These are phyloP conservation scores for Ptiloglossa arizonensis DNA, from an alignment of 1,140 invertebrate species.

Conservation along the genomic window DNA sequence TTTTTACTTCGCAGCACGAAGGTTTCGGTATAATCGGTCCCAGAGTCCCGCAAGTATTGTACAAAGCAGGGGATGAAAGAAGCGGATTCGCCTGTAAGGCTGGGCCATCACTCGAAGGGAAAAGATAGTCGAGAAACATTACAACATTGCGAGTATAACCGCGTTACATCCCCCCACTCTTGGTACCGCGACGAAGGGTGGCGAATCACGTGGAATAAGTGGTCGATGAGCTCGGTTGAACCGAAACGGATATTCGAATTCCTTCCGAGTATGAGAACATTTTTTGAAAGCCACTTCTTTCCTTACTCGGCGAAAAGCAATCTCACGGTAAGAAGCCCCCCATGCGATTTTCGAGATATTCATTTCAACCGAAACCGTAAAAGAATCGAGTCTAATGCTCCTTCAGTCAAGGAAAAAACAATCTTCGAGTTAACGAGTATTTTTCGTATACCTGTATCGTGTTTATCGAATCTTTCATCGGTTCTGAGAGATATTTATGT, in stretches of 20 bases:
- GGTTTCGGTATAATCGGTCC: slow-evolving; percentile 15
- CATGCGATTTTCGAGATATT: slow-evolving; percentile 20
- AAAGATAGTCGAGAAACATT: slow-evolving; percentile 16
- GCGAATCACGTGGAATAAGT: slow-evolving; percentile 63
- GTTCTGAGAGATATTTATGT: too few species aligned
- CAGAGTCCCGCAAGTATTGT: background rate
- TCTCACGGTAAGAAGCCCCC: slow-evolving; percentile 7
- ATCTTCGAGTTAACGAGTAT: background rate
- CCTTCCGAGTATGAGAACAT: slow-evolving; percentile 33
- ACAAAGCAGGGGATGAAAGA: slow-evolving; percentile 7
- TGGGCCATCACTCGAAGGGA: slow-evolving; percentile 6
- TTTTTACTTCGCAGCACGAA: background rate
- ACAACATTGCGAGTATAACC: slow-evolving; percentile 14
- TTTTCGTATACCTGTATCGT: background rate
- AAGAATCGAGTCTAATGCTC: background rate
- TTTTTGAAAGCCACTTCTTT: slow-evolving; percentile 16
- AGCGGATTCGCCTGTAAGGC: slow-evolving; percentile 21
- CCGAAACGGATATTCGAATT: slow-evolving; percentile 49
- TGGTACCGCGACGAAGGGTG: slow-evolving; percentile 50
- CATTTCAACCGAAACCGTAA: slow-evolving; percentile 21
- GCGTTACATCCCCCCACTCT: slow-evolving; percentile 6
- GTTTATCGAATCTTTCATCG: too few species aligned
- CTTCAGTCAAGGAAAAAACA: background rate
- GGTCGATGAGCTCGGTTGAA: slow-evolving; percentile 38
- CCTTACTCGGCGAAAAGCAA: slow-evolving; percentile 13